A percentile compares a stretch with the other conserved stretches of the same genome.
Conservation (phyloP, 2,888 invertebrate species). For the Cordilura impudica region DNA sequence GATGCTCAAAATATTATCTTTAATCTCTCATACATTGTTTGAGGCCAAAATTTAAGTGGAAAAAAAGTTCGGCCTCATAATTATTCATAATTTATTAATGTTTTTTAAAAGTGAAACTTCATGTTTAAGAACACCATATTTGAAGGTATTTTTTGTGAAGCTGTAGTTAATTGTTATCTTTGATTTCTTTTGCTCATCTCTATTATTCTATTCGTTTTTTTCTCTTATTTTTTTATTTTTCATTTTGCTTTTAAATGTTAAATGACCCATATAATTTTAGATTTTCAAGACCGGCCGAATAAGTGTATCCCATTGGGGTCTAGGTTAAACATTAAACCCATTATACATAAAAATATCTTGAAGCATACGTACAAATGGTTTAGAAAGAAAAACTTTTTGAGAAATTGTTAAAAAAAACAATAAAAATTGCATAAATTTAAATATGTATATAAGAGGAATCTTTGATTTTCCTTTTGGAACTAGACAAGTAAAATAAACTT, state of each 20-base stretch:
- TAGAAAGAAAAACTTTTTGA: too few species aligned
- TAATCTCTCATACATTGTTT: neutral
- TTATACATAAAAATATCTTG: too few species aligned
- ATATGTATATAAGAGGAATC: too few species aligned
- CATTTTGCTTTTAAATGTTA: constrained; percentile 13
- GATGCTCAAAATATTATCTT: neutral
- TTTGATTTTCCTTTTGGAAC: too few species aligned
- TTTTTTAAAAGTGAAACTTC: constrained; percentile 32
- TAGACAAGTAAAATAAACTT: too few species aligned
- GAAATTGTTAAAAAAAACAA: too few species aligned
- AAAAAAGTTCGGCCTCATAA: neutral
- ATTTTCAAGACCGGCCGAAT: neutral
- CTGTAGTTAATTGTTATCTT: constrained; percentile 26
- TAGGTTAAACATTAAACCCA: neutral
- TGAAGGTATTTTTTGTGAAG: neutral
- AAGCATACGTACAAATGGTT: too few species aligned
- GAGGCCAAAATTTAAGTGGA: too few species aligned
- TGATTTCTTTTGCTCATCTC: neutral
- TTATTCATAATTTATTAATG: neutral
- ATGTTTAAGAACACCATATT: neutral
- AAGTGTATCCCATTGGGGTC: neutral
- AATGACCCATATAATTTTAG: constrained; percentile 51
- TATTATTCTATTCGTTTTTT: constrained; percentile 21
- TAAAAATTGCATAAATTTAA: too few species aligned
- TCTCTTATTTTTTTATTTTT: constrained; percentile 6